Percentiles rank a stretch among this genome's conserved stretches.
Evolutionary conservation across 2,113 vertebrate species (phyloP).

Genomic region (Rattus rattus): DNA sequence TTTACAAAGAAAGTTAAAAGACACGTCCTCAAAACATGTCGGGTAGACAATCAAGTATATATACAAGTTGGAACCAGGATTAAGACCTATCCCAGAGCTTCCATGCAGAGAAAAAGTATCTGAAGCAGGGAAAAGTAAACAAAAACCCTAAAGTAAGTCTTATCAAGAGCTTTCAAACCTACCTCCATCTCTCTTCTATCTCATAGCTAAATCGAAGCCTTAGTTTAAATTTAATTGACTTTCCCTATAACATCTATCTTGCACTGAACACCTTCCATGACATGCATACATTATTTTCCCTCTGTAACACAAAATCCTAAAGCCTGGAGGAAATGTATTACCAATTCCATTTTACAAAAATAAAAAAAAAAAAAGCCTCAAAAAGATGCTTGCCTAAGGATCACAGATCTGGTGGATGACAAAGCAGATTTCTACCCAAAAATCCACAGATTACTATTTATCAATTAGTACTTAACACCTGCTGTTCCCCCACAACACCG

Average conservation of each 20-base stretch:
- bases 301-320: conserved; percentile 47
- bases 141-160: background rate
- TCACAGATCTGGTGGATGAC: background rate
- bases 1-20: background rate
- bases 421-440: conserved; percentile 56
- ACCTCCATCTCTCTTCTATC: background rate
- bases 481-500: conserved; percentile 3
- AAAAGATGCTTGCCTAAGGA: conserved; percentile 38
- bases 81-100: background rate
- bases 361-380: conserved; percentile 58
- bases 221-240: conserved; percentile 38
- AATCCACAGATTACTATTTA: conserved; percentile 38
- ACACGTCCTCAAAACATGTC: conserved; percentile 21
- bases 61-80: background rate
- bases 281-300: conserved; percentile 7
- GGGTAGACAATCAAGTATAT: conserved; percentile 3
- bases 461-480: conserved; percentile 24
- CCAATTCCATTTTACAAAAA: conserved; percentile 45
- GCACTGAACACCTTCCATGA: conserved; percentile 1
- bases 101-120: background rate
- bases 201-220: background rate
- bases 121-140: background rate
- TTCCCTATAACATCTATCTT: conserved; percentile 19
- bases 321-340: conserved; percentile 55
- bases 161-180: conserved; percentile 30